These are phyloP conservation scores for Bombus breviceps DNA, from an alignment of 1,140 invertebrate genomes.

Conservation along the genomic window DNA sequence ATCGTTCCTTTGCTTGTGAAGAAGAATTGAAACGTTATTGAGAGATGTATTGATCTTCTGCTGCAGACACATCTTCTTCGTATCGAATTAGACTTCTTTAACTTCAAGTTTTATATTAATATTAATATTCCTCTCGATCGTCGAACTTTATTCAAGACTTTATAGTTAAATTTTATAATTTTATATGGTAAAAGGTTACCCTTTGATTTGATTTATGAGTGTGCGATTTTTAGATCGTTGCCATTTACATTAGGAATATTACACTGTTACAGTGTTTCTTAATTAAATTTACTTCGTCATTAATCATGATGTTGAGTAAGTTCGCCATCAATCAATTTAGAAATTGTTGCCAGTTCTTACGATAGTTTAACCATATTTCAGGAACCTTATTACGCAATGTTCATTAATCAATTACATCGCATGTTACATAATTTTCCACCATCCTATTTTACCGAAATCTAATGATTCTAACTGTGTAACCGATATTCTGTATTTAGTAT, in stretches of 20 bases:
- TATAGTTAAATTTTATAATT: no score
- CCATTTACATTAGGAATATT: not conserved
- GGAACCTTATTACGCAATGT: not conserved
- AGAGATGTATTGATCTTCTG: not conserved
- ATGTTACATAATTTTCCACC: no score
- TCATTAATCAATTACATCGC: not conserved
- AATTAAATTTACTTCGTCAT: no score
- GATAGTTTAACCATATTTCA: not conserved
- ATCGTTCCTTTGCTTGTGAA: not conserved
- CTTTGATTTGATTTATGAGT: not conserved
- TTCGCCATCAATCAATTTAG: not conserved
- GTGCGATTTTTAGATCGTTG: not conserved
- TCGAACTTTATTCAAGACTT: no score
- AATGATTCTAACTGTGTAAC: not conserved
- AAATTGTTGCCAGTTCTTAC: not conserved
- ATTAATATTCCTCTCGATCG: not conserved
- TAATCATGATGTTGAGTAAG: not conserved
- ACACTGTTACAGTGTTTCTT: no score
- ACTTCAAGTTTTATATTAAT: not conserved
- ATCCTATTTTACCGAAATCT: not conserved
- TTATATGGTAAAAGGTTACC: no score
- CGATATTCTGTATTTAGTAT: not conserved
- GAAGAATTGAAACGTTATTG: not conserved
- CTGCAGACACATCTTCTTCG: not conserved
- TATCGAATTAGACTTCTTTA: not conserved